Evolutionary conservation across 2,797 vertebrate species (phyloP), one percentile per base, ranked within the genome.

Genomic region (Bufotes viridis): DNA sequence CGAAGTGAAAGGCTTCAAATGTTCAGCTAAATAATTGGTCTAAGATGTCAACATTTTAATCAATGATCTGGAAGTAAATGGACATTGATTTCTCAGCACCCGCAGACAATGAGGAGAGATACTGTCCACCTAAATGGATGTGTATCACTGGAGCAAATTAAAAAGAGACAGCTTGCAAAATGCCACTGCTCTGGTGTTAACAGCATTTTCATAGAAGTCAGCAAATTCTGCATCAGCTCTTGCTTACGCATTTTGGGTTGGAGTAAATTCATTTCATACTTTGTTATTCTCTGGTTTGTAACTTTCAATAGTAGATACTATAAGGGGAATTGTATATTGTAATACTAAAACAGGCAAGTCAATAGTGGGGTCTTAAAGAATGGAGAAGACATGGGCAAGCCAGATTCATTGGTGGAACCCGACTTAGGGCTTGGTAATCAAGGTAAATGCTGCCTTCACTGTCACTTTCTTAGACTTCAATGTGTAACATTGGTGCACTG

Each of bases 11-110:
- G 34, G 53, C 87, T 79, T 80, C 65, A 80, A 74, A 78, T 63
- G 74, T 53, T 49, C 76, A n/a, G 82, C 55, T 85, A 85, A 85
- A 85, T 85, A 88, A 88, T 55, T 81, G 76, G 87, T 76, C 87
- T 85, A 81, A 81, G 76, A 88, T 88, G 74, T 88, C 87, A 88
- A 85, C 82, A 85, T 88, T 88, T 85, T 84, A 88, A 88, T 88
- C 87, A 88, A 88, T 78, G 82, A 67, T 74, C 75, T 84, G 87
- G 82, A 88, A 85, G 82, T 88, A 85, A 88, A 88, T 85, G 81
- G 87, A 84, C 76, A 88, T 85, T 81, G 87, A 88, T 88, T 88
- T 85, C 75, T 72, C 12, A 49, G 55, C 51, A 20, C 87, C 18
- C 29, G 26, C 81, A 88, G 82, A 79, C 87, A 88, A 88, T 81